Evolutionary conservation across 1,140 invertebrate species (phyloP), one percentile per base, ranked within the genome.

Genomic region (Drosophila nikananu): DNA sequence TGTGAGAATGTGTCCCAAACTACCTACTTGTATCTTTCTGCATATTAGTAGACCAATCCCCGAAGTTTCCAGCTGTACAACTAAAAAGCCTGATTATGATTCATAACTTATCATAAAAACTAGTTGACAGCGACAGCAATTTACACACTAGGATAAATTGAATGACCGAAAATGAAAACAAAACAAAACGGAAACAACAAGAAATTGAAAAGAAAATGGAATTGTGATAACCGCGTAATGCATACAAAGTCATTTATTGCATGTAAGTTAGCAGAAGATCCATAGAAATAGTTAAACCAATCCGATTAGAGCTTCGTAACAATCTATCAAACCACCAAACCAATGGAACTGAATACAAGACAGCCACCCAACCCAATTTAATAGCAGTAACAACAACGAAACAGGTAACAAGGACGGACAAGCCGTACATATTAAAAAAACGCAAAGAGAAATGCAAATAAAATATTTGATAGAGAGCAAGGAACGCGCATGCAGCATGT

Each of bases 401-500:
- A 55, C 60, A 68, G 60, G 46, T 23, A 62, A 42, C 58, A 21
- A 52, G 27, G 32, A 67, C 44, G 23, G 55, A 21, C 15, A 72
- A 39, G 32, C 48, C 52, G 41, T 44, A 42, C 15, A 60, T 41
- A 21, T 48, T 35, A 58, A 66, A 42, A 10, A 35, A 37, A 44
- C 21, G 52, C 60, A 44, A 27, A 25, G 27, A 44, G 13, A 39
- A 65, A 76, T 19, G 58, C 12, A 30, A 32, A 37, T 42, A 19
- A 55, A 57, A 63, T 57, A 76, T 52, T 44, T 37, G 46, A 39
- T 23, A 57, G 94, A 92, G 90, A 92, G 83, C 81, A 91, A 83
- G 79, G 72, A 83, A 87, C 91, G 59, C 96, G 86, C 86, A 86
- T 90, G 86, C 58, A 73, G 77, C 84, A 89, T 87, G 86, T 78